Conservation (phyloP, 2,797 vertebrate species). For the Myotis daubentonii region DNA sequence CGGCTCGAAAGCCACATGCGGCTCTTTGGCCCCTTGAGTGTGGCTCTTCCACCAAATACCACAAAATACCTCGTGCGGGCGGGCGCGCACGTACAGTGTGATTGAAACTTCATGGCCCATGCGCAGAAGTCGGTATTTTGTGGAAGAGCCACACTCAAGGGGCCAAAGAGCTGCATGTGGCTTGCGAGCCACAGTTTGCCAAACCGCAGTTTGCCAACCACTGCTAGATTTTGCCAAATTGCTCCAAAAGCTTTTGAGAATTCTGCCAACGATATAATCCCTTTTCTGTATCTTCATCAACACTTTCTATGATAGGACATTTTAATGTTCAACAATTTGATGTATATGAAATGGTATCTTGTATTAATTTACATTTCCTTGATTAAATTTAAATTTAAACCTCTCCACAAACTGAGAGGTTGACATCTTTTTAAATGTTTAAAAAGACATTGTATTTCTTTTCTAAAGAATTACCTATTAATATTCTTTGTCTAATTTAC, state of each 20-base stretch:
- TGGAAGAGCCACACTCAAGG: no score
- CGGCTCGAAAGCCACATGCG: no score
- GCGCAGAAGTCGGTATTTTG: no score
- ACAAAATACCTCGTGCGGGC: no score
- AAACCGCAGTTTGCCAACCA: no score
- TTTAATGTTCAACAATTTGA: conserved; percentile 26
- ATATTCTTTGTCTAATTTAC: background rate
- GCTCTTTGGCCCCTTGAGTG: no score
- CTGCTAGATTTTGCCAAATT: conserved; percentile 41
- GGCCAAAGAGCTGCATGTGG: no score
- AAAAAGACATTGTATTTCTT: conserved; percentile 39
- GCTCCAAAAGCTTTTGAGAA: conserved; percentile 32
- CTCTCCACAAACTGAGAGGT: background rate
- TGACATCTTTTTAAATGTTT: conserved; percentile 12
- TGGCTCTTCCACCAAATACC: no score
- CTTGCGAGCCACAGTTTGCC: no score
- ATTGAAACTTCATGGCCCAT: no score
- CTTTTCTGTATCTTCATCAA: background rate
- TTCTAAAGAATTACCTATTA: background rate
- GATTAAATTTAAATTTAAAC: background rate
- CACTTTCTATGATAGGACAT: background rate
- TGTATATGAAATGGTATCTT: background rate
- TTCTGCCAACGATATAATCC: background rate
- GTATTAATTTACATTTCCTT: conserved; percentile 22
- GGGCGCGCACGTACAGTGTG: no score